Evolutionary conservation across 2,888 invertebrate species (phyloP).

Genomic region (Parochlus steinenii): DNA sequence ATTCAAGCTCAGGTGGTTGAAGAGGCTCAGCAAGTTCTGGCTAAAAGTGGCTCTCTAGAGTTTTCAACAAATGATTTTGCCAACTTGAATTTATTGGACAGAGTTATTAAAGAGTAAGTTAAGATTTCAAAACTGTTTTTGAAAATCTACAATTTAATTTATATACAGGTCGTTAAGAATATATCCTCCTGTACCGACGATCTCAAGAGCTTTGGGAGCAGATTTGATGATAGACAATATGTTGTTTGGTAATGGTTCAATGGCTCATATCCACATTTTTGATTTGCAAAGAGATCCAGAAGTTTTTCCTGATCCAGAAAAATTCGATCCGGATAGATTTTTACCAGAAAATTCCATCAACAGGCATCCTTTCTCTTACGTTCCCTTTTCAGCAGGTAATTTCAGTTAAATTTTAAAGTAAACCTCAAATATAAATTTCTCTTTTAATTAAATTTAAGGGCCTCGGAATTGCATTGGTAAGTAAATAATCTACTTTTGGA

Average conservation of each 20-base stretch:
- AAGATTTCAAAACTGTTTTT: no score
- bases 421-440: neutral
- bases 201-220: conserved; percentile 25
- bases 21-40: conserved; percentile 22
- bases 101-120: conserved; percentile 33
- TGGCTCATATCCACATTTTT: conserved; percentile 39
- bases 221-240: conserved; percentile 19
- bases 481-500: no score
- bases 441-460: no score
- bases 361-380: conserved; percentile 14
- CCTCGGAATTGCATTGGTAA: conserved; percentile 17
- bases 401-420: neutral
- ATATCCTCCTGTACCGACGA: conserved; percentile 29
- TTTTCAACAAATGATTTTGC: conserved; percentile 5
- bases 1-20: conserved; percentile 19
- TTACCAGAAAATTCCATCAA: conserved; percentile 14
- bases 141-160: no score
- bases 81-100: conserved; percentile 29
- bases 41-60: conserved; percentile 14
- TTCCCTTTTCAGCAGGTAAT: conserved; percentile 16
- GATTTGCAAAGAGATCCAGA: conserved; percentile 27
- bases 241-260: neutral
- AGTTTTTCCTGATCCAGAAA: conserved; percentile 15
- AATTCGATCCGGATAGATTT: conserved; percentile 16
- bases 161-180: conserved; percentile 26